These are phyloP conservation scores for Keiferia lycopersicella DNA, from an alignment of 2,888 invertebrate genomes.

Conservation along the genomic window DNA sequence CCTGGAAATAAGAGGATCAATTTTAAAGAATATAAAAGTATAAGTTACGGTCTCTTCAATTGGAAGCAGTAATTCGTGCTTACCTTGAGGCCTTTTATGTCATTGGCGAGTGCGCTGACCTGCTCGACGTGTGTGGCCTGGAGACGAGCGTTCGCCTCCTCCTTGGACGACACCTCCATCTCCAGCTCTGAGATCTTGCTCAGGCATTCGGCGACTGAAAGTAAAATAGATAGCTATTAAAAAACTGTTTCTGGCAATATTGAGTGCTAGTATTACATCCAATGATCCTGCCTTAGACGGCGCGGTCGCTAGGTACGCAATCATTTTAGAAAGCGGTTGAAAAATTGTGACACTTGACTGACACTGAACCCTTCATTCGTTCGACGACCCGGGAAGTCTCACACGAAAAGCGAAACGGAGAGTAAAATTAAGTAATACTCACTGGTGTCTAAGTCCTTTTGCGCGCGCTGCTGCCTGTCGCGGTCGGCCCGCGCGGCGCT, in stretches of 20 bases:
- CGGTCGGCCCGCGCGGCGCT: conserved; percentile 73
- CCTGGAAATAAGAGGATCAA: conserved; percentile 47
- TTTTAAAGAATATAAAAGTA: no score
- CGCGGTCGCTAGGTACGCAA: no score
- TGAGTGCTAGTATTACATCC: neutral
- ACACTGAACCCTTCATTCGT: no score
- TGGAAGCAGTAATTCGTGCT: conserved; percentile 3
- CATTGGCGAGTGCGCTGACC: conserved; percentile 65
- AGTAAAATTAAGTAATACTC: neutral
- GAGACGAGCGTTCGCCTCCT: conserved; percentile 75
- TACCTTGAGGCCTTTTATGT: conserved; percentile 75
- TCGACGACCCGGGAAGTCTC: no score
- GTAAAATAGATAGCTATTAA: neutral
- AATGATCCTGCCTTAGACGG: no score
- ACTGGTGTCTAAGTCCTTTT: conserved; percentile 77
- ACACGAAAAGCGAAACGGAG: no score
- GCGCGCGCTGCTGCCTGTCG: conserved; percentile 72
- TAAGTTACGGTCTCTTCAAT: no score
- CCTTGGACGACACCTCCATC: conserved; percentile 77
- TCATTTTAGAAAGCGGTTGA: no score
- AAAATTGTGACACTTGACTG: no score
- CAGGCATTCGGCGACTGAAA: conserved; percentile 81
- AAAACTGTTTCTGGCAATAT: neutral
- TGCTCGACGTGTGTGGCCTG: conserved; percentile 72
- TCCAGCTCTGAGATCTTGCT: conserved; percentile 81